phyloP scores from a whole-genome alignment of 2,797 vertebrate species.

The Acanthornis magna region DNA sequence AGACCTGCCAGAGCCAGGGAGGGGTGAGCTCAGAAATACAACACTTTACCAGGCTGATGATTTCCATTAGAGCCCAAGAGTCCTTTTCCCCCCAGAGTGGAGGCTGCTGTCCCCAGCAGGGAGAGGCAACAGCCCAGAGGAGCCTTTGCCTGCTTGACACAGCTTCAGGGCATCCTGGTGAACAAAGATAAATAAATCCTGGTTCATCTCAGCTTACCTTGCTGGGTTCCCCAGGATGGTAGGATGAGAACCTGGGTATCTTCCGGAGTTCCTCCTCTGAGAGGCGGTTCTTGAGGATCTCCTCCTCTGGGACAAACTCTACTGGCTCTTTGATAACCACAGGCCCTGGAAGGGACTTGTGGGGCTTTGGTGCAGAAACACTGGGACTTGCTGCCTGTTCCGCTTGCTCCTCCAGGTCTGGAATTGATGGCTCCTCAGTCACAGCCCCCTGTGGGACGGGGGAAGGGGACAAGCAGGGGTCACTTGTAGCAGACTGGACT shows the following conservation, averaged over 20 bases:
- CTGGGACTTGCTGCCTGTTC: conserved; percentile 38
- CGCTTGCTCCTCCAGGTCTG: conserved; percentile 41
- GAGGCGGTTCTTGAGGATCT: conserved; percentile 84
- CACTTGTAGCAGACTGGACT: conserved; percentile 41
- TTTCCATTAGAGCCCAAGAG: neutral
- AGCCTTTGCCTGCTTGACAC: neutral
- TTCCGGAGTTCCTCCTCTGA: conserved; percentile 82
- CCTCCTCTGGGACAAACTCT: conserved; percentile 80
- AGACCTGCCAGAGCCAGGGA: neutral
- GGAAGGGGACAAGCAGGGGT: conserved; percentile 35
- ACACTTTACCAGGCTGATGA: neutral
- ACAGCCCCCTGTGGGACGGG: neutral
- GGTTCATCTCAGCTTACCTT: conserved; percentile 72
- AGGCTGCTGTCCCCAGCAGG: neutral
- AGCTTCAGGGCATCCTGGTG: neutral
- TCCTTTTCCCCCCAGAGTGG: neutral
- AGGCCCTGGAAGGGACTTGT: conserved; percentile 26
- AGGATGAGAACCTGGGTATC: conserved; percentile 86
- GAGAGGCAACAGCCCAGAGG: neutral
- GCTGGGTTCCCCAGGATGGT: conserved; percentile 84
- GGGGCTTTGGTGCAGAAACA: conserved; percentile 71
- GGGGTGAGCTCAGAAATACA: neutral
- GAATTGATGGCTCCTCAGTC: conserved; percentile 4
- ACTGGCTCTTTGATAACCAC: conserved; percentile 81
- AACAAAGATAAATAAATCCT: conserved; percentile 11